Evolutionary conservation across 2,797 vertebrate species (phyloP).

Genomic region (Chiloscyllium punctatum): DNA sequence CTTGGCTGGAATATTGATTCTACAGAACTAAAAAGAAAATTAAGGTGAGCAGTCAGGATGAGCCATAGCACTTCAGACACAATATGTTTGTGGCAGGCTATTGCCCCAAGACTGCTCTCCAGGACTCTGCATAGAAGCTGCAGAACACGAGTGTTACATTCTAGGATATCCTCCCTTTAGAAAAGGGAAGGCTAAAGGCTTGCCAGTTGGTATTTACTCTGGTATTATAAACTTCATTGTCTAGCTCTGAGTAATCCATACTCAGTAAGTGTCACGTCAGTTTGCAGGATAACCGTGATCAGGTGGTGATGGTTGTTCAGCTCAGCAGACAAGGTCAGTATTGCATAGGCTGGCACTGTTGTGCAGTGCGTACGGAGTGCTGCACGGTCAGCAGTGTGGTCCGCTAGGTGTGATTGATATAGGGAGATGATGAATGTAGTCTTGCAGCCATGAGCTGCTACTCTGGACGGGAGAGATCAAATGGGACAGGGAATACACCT

Average conservation of each 20-base stretch:
- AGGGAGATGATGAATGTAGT: background rate
- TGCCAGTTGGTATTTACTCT: background rate
- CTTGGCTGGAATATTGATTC: background rate
- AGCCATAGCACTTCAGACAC: constrained; percentile 88
- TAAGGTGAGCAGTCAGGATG: constrained; percentile 73
- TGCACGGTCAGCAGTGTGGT: background rate
- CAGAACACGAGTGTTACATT: constrained; percentile 80
- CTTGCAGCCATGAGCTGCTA: too few species aligned
- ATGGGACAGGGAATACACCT: background rate
- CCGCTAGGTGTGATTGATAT: too few species aligned
- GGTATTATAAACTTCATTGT: background rate
- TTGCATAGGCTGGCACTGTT: background rate
- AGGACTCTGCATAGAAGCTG: constrained; percentile 89
- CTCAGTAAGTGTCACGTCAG: background rate
- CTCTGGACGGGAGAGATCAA: background rate
- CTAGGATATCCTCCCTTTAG: background rate
- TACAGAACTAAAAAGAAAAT: background rate
- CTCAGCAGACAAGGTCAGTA: background rate
- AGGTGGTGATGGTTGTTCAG: background rate
- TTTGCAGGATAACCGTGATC: background rate
- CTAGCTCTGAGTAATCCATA: background rate
- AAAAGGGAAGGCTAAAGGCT: background rate
- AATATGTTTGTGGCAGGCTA: constrained; percentile 84
- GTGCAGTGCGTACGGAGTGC: background rate
- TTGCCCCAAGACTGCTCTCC: constrained; percentile 77